phyloP scores from a whole-genome alignment of 2,113 vertebrate genomes.

The Gymnorhina tibicen region DNA sequence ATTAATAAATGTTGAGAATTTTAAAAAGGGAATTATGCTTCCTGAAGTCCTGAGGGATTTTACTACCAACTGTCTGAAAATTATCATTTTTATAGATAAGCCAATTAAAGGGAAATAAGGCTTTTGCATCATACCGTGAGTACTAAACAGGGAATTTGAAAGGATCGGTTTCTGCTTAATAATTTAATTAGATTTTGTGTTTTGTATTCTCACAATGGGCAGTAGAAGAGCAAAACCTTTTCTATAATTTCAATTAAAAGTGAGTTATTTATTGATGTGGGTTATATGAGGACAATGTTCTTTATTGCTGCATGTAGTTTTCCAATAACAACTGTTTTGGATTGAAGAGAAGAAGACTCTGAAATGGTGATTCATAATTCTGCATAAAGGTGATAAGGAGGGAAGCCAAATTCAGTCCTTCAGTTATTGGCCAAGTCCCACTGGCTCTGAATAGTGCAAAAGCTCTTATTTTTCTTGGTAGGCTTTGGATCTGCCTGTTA shows the following conservation, averaged over 20 bases:
- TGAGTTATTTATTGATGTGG: slow-evolving; percentile 2
- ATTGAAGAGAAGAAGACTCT: not conserved
- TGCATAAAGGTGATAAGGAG: not conserved
- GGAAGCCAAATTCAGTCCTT: not conserved
- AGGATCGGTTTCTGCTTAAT: slow-evolving; percentile 45
- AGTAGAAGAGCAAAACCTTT: not conserved
- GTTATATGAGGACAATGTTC: not conserved
- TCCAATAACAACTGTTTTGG: not conserved
- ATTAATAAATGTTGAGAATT: slow-evolving; percentile 65
- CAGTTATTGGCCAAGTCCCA: not conserved
- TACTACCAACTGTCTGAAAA: slow-evolving; percentile 60
- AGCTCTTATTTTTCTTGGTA: not conserved
- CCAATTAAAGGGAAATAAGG: slow-evolving; percentile 61
- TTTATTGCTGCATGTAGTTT: not conserved
- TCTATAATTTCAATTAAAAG: slow-evolving; percentile 7
- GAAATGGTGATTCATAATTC: not conserved
- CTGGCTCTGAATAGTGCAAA: not conserved
- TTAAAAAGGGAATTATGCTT: slow-evolving; percentile 59
- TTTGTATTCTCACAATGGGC: not conserved
- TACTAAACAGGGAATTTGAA: slow-evolving; percentile 55
- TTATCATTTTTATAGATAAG: slow-evolving; percentile 65
- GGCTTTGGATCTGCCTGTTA: not conserved
- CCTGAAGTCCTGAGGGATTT: slow-evolving; percentile 58
- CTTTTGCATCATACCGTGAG: slow-evolving; percentile 27
- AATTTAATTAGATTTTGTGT: slow-evolving; percentile 40